These are phyloP conservation scores for Atrina japonica DNA, from an alignment of 2,888 invertebrate species.

Conservation along the genomic window DNA sequence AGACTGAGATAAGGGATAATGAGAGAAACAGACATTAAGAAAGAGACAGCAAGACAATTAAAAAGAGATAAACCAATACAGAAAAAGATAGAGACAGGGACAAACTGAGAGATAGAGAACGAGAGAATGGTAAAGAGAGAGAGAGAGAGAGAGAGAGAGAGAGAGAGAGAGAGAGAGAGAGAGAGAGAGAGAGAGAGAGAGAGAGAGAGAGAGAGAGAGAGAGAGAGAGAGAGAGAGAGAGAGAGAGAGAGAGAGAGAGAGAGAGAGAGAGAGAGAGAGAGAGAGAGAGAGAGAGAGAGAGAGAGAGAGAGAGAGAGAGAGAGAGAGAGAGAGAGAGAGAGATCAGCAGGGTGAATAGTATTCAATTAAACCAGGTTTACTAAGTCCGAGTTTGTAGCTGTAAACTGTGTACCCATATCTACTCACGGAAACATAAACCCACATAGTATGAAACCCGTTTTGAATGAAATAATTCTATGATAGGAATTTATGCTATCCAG, in stretches of 20 bases:
- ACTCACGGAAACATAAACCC: no score
- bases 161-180: slow-evolving; percentile 31
- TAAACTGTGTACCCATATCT: no score
- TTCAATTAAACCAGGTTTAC: not conserved
- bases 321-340: slow-evolving; percentile 14
- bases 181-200: slow-evolving; percentile 28
- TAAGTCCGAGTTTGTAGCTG: no score
- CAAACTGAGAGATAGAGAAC: no score
- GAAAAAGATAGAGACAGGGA: no score
- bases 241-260: slow-evolving; percentile 23
- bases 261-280: slow-evolving; percentile 33
- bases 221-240: slow-evolving; percentile 40
- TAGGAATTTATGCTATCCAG: no score
- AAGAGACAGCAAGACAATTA: no score
- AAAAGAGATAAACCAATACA: no score
- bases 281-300: slow-evolving; percentile 47
- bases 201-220: slow-evolving; percentile 43
- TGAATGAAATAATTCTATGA: no score
- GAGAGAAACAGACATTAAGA: no score
- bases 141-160: slow-evolving; percentile 46
- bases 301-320: slow-evolving; percentile 35
- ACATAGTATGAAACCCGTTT: no score
- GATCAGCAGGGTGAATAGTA: slow-evolving; percentile 12
- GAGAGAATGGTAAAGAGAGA: slow-evolving; percentile 25
- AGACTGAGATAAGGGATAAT: no score